Evolutionary conservation across 2,797 vertebrate genomes (phyloP).

Genomic region (Apogon talboti): DNA sequence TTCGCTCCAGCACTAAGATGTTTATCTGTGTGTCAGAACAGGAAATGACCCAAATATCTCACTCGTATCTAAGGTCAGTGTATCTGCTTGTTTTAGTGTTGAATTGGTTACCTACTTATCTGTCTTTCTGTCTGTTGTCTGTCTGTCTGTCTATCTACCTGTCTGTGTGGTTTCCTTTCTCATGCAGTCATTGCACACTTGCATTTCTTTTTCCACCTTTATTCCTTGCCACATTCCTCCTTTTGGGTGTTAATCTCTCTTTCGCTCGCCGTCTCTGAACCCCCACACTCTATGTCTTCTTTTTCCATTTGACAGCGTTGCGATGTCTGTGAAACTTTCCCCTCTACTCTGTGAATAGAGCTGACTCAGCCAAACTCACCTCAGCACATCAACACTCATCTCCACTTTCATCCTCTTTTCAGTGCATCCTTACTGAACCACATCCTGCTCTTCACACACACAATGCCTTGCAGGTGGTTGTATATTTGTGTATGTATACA

Average conservation of each 20-base stretch:
- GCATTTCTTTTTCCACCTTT: neutral
- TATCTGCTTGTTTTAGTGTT: neutral
- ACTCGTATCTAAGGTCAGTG: slow-evolving; percentile 32
- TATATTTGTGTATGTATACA: slow-evolving; percentile 12
- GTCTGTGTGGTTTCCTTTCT: slow-evolving; percentile 14
- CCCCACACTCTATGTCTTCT: neutral
- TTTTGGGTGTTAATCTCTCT: neutral
- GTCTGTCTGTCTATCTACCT: slow-evolving; percentile 4
- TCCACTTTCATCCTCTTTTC: slow-evolving; percentile 25
- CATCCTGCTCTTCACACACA: slow-evolving; percentile 57
- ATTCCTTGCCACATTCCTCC: neutral
- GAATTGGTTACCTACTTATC: slow-evolving; percentile 6
- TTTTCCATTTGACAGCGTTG: slow-evolving; percentile 31
- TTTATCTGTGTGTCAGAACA: slow-evolving; percentile 46
- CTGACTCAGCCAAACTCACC: slow-evolving; percentile 65
- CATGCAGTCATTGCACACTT: rapidly evolving
- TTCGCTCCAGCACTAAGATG: slow-evolving; percentile 25
- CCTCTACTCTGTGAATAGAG: slow-evolving; percentile 33
- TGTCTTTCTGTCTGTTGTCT: neutral
- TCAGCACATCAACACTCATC: slow-evolving; percentile 10
- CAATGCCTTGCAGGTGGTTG: neutral
- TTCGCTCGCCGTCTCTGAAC: neutral
- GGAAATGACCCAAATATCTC: slow-evolving; percentile 67
- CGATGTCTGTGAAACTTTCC: slow-evolving; percentile 52
- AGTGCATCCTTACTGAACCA: slow-evolving; percentile 60